A percentile compares a stretch with the other conserved stretches of the same genome.
Evolutionary conservation across 2,888 invertebrate species (phyloP).

Genomic region (Shargacucullia verbasci): DNA sequence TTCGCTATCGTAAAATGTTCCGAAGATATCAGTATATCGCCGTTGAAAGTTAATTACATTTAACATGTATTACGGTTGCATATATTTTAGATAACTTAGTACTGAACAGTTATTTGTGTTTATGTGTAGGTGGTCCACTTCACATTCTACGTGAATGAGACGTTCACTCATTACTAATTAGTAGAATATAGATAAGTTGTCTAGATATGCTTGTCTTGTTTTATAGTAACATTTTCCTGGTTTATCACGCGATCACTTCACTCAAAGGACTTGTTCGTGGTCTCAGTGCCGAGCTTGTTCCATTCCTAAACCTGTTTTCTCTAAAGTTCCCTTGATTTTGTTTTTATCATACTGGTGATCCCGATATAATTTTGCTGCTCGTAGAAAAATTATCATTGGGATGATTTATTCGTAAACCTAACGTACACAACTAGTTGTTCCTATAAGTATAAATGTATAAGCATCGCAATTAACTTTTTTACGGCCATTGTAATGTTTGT

Average conservation of each 20-base stretch:
- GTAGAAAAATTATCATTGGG: no score
- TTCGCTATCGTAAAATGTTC: conserved; percentile 29
- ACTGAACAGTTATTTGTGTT: conserved; percentile 16
- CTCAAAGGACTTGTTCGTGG: no score
- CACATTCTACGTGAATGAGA: conserved; percentile 7
- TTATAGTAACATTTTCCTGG: background rate
- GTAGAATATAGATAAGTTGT: conserved; percentile 1
- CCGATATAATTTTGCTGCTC: no score
- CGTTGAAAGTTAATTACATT: conserved; percentile 22
- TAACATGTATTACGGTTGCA: conserved; percentile 12
- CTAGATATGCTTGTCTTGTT: background rate
- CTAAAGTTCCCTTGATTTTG: no score
- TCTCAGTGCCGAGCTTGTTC: no score
- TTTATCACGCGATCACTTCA: background rate
- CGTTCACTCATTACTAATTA: background rate
- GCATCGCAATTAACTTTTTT: conserved; percentile 39
- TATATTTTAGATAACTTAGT: conserved; percentile 16
- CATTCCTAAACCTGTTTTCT: no score
- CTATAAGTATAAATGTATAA: no score
- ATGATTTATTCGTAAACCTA: no score
- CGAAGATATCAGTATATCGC: conserved; percentile 17
- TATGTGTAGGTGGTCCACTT: conserved; percentile 9
- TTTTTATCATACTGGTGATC: no score
- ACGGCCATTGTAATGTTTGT: conserved; percentile 29
- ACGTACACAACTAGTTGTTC: no score